These are phyloP conservation scores for Sebastes vulpes DNA, from an alignment of 2,797 vertebrate genomes.

Conservation along the genomic window DNA sequence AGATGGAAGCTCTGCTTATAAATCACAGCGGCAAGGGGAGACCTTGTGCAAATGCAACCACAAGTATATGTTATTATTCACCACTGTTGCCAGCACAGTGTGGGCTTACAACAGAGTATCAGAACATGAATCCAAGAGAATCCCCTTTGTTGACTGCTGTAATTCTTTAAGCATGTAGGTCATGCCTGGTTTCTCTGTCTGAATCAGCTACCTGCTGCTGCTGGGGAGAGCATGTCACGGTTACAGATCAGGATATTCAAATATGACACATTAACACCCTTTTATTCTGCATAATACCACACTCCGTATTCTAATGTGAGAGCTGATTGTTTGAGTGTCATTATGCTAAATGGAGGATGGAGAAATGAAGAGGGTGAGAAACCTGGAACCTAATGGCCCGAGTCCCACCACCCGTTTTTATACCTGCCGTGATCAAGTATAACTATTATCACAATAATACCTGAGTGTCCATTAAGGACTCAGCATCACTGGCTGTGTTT, in stretches of 20 bases:
- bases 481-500: slow-evolving; percentile 36
- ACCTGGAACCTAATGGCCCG: slow-evolving; percentile 67
- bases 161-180: slow-evolving; percentile 70
- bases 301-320: slow-evolving; percentile 62
- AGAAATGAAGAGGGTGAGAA: slow-evolving; percentile 62
- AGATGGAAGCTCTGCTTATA: slow-evolving; percentile 81
- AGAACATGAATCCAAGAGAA: slow-evolving; percentile 56
- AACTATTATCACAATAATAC: slow-evolving; percentile 65
- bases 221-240: slow-evolving; percentile 31
- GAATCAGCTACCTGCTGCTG: slow-evolving; percentile 58
- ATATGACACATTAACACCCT: slow-evolving; percentile 68
- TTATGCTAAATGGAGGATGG: slow-evolving; percentile 79
- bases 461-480: slow-evolving; percentile 53
- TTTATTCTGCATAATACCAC: slow-evolving; percentile 73
- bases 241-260: slow-evolving; percentile 69
- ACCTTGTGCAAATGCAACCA: slow-evolving; percentile 76
- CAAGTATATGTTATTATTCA: slow-evolving; percentile 72
- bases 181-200: slow-evolving; percentile 48
- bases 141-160: slow-evolving; percentile 68
- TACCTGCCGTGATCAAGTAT: slow-evolving; percentile 62
- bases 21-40: slow-evolving; percentile 75
- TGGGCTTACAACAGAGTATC: slow-evolving; percentile 52
- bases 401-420: slow-evolving; percentile 55
- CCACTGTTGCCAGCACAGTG: slow-evolving; percentile 45
- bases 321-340: slow-evolving; percentile 73